Evolutionary conservation across 2,797 vertebrate genomes (phyloP), one percentile per base, ranked within the genome.

Genomic region (Enteromius fasciolatus): DNA sequence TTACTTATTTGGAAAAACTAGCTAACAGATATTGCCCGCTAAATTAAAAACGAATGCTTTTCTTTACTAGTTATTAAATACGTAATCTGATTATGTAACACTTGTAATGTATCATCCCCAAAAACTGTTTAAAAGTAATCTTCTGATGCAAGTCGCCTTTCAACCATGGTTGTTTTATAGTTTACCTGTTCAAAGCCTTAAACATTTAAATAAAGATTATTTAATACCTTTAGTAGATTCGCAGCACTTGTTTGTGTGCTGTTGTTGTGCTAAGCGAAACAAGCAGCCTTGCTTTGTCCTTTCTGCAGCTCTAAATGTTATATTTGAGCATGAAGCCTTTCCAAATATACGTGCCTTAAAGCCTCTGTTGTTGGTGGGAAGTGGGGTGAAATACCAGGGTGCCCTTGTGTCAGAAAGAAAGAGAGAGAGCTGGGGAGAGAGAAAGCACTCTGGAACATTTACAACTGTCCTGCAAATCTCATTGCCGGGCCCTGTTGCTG

Each of bases 371-470:
- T 86, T 78, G 76, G 46, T 81, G 84, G 82, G 79, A 87, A 78
- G 84, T 85, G 89, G 76, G 28, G 84, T 28, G 92, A 89, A 90
- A 91, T 87, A 86, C 83, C 86, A 90, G 81, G 81, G 86, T 90
- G 89, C 88, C 89, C 78, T 91, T 90, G 80, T 75, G 82, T 76
- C 83, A 68, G 83, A 50, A 75, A 86, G 41, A 74, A 80, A 84
- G 78, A 79, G 74, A 73, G 73, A 74, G 85, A 80, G 76, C 85
- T 33, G n/a, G 84, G 77, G 69, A 74, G 59, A 81, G 77, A 76
- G 87, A 80, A 81, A 78, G 90, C 91, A 87, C 80, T 80, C 90
- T 92, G 90, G 90, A 89, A 89, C 87, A 90, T 94, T 94, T 93
- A 90, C 84, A 93, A 90, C 89, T 91, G 79, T 88, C 88, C 87